Conservation (phyloP, 2,797 vertebrate species). For the Dermochelys coriacea region DNA sequence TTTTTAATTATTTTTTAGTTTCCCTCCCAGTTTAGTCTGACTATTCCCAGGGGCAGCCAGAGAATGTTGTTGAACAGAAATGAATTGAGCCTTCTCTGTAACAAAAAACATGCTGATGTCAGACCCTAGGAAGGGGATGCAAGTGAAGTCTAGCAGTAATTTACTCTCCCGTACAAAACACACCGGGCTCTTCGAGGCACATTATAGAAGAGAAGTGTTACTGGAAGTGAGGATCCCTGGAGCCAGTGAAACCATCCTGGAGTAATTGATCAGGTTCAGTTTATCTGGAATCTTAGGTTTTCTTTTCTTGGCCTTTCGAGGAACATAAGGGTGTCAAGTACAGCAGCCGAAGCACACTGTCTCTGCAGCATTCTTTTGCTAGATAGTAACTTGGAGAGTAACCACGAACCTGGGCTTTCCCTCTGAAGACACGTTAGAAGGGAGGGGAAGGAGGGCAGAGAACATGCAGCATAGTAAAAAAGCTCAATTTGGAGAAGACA, state of each 20-base stretch:
- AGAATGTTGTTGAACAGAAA: not conserved
- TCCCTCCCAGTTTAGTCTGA: not conserved
- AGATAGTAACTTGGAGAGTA: too few relatives aligned
- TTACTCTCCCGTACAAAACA: not conserved
- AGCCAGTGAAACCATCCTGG: not conserved
- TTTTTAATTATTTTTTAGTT: not conserved
- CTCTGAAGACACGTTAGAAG: not conserved
- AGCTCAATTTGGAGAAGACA: not conserved
- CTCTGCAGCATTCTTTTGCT: not conserved
- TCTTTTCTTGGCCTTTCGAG: not conserved
- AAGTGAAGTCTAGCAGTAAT: not conserved
- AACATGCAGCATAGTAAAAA: not conserved
- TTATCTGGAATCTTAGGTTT: not conserved
- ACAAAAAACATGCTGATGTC: not conserved
- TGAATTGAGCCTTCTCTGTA: not conserved
- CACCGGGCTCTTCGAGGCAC: not conserved
- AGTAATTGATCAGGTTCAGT: not conserved
- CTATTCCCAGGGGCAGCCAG: not conserved
- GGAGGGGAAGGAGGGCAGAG: not conserved
- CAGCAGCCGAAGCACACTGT: rapidly evolving
- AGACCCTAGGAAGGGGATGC: not conserved
- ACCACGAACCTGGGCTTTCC: not conserved
- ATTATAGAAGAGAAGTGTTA: not conserved
- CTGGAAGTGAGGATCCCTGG: not conserved
- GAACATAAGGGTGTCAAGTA: rapidly evolving